Evolutionary conservation across 1,140 invertebrate species (phyloP), one percentile per base, ranked within the genome.

Genomic region (Drosophila ogumai): DNA sequence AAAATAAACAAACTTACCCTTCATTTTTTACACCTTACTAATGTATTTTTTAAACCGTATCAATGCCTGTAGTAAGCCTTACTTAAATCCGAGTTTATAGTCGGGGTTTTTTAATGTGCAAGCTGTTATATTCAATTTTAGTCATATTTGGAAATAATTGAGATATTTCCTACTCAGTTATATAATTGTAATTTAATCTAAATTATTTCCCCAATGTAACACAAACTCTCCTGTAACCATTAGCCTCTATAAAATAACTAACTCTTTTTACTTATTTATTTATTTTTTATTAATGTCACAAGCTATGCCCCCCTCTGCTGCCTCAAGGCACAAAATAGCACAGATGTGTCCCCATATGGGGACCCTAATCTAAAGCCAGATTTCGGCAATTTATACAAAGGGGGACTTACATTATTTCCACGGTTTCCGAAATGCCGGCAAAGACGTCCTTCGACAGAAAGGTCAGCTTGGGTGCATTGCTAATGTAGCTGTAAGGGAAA

Each of bases 351-450:
- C 28, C 36, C 36, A 34, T 41, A 43, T 68, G 59, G 31, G 6
- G 2, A 5, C 15, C 28, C 34, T 25, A 22, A 25, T 40, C 32
- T 38, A 54, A 28, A 10, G 5, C 28, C 12, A 19, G 7, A 61
- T 54, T 49, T 50, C 22, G 36, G 28, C 25, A 43, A 38, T 41
- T 57, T 17, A n/a, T n/a, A n/a, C 5, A 65, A 41, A 31, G 12
- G n/a, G 22, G 17, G 12, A 36, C 92, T 93, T 84, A 94, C 94
- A 93, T 87, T 28, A 82, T 88, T 77, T 94, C 93, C 93, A 94
- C 94, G 43, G 67, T 93, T 61, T 81, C 90, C 76, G 88, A 94
- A 93, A 81, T 93, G 81, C 68, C 92, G 79, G 41, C 88, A 85
- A 85, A 93, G 47, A 69, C 93, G 92, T 73, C 91, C 79, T 80